phyloP scores from a whole-genome alignment of 2,797 vertebrate species.

The Aplochiton taeniatus region DNA sequence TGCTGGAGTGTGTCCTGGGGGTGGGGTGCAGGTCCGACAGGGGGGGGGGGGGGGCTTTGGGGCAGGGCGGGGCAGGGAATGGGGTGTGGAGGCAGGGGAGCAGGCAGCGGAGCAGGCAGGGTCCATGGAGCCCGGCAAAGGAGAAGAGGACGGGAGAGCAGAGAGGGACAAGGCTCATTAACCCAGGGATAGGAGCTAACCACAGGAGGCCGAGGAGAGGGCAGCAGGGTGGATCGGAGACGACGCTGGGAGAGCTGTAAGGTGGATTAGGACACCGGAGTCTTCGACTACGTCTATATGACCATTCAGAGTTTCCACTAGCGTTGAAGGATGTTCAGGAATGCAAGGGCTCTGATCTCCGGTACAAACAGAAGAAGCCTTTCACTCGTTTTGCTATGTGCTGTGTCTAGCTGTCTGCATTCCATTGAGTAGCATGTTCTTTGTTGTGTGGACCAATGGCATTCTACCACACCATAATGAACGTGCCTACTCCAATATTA shows the following conservation, averaged over 20 bases:
- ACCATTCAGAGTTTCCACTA: no score
- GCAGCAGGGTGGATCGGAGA: constrained; percentile 16
- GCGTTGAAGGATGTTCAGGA: no score
- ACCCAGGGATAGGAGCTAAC: constrained; percentile 49
- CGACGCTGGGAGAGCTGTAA: not conserved
- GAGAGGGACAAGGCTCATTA: constrained; percentile 67
- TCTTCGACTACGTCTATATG: no score
- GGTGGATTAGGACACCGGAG: not conserved
- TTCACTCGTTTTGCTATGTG: no score
- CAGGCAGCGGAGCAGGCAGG: constrained; percentile 29
- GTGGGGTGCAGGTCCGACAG: not conserved
- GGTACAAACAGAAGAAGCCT: no score
- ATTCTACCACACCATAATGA: no score
- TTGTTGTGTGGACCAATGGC: no score
- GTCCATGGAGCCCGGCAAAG: constrained; percentile 44
- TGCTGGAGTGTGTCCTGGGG: constrained; percentile 60
- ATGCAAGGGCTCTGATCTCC: no score
- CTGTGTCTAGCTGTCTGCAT: no score
- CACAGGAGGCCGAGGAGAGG: constrained; percentile 36
- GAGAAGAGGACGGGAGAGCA: constrained; percentile 31
- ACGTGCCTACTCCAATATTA: no score
- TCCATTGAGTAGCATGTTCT: no score
- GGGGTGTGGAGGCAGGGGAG: constrained; percentile 29
- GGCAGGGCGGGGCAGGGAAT: constrained; percentile 49
- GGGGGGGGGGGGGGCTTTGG: not conserved